Evolutionary conservation across 1,140 invertebrate genomes (phyloP), one percentile per base, ranked within the genome.

Genomic region (Diabrotica virgifera): DNA sequence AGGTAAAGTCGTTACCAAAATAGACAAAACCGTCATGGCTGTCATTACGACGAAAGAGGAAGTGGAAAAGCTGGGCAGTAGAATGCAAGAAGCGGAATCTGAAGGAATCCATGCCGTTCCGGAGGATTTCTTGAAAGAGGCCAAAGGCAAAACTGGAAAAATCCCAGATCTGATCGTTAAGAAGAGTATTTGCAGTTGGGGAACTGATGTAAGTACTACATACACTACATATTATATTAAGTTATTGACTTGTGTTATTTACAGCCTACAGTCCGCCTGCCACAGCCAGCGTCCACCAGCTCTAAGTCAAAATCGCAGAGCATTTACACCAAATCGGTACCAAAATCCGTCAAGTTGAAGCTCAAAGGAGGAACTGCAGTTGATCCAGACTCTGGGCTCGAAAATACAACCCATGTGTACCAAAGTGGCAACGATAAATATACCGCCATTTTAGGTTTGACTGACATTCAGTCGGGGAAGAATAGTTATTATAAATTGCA

Each of bases 401-500:
- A 89, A 66, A 86, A 94, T 70, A 78, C 79, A 5, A 89, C 92
- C 0, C 95, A 97, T 81, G 90, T 98, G 7, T 90, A 92, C 75
- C 80, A 85, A 65, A 72, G 80, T 66, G 74, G 73, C 0, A 77
- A 85, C 10, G 81, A 85, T 36, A 89, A 91, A 68, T 97, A 89
- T 76, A 92, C 86, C 40, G 87, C 84, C 56, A 90, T 95, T 0
- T 85, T 98, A 5, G 90, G 91, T 14, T 79, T 90, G 67, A 95
- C 95, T 2, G 94, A 98, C 78, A 86, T 98, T 46, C 87, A 90
- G 64, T 84, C 81, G 8, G 90, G 92, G 57, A 94, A 91, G 73
- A 99, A 99, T 79, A 96, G 93, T 5, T 99, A 85, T 79, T 99
- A 99, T 78, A 98, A 98, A 79, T 67, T 99, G 37, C 97, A 99